phyloP scores from a whole-genome alignment of 2,797 vertebrate species.

The Squalus acanthias region DNA sequence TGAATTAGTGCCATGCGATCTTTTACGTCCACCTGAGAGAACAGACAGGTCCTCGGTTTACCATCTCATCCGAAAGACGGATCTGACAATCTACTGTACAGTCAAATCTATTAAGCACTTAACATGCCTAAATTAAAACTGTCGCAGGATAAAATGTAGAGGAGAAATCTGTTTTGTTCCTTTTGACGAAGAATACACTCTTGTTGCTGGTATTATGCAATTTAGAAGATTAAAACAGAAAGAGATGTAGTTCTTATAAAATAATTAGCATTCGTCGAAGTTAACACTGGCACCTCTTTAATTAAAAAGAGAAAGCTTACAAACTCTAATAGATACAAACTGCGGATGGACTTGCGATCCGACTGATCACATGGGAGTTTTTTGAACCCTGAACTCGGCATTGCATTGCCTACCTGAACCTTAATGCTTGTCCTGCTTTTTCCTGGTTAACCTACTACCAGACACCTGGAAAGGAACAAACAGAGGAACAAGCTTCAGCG shows the following conservation, averaged over 20 bases:
- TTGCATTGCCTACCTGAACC: slow-evolving; percentile 32
- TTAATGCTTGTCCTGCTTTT: background rate
- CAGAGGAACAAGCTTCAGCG: background rate
- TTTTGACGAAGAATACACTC: background rate
- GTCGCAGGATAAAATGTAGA: background rate
- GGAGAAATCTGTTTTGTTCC: background rate
- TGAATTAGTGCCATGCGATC: no score
- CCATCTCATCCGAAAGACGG: no score
- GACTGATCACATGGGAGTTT: background rate
- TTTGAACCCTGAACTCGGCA: background rate
- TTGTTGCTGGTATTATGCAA: background rate
- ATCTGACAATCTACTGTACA: background rate
- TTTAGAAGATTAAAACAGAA: background rate
- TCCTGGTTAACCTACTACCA: slow-evolving; percentile 14
- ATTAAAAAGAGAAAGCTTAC: background rate
- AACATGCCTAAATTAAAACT: background rate
- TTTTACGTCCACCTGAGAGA: no score
- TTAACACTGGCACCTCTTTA: background rate
- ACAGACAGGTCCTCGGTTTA: no score
- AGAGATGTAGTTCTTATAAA: background rate
- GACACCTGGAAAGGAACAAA: slow-evolving; percentile 36
- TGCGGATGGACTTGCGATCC: background rate
- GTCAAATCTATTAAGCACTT: background rate
- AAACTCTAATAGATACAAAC: background rate
- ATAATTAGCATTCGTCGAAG: background rate